These are phyloP conservation scores for Hirudo medicinalis DNA, from an alignment of 1,140 invertebrate genomes.

Conservation along the genomic window DNA sequence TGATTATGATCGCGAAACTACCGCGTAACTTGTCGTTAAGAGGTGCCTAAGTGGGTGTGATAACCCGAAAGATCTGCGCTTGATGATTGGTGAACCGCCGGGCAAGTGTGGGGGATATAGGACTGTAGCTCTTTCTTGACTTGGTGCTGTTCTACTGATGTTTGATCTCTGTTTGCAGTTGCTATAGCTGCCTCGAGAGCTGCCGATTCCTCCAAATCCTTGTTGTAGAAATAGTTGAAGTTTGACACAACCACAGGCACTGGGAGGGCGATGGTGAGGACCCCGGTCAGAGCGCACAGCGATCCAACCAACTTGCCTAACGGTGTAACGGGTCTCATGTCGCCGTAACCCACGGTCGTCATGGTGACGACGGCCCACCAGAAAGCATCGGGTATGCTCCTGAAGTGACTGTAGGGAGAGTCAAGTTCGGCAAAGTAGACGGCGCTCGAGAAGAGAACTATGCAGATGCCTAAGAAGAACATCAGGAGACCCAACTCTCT, in stretches of 20 bases:
- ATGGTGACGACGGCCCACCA: constrained; percentile 76
- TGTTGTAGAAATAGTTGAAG: constrained; percentile 18
- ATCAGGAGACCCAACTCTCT: constrained; percentile 97
- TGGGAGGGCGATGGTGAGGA: constrained; percentile 12
- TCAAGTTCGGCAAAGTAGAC: constrained; percentile 89
- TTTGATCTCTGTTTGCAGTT: neutral
- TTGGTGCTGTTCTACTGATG: no score
- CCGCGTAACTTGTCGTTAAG: no score
- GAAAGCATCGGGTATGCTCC: constrained; percentile 66
- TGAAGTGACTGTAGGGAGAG: constrained; percentile 86
- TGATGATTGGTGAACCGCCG: no score
- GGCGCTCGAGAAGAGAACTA: constrained; percentile 91
- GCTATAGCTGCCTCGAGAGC: neutral
- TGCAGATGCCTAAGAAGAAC: constrained; percentile 93
- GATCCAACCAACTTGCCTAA: constrained; percentile 98
- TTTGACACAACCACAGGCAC: constrained; percentile 14
- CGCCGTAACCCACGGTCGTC: constrained; percentile 93
- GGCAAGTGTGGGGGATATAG: no score
- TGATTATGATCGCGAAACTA: no score
- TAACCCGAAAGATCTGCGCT: no score
- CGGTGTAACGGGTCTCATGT: constrained; percentile 89
- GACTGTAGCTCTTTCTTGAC: no score
- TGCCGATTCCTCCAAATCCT: neutral
- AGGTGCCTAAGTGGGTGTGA: no score
- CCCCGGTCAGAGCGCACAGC: constrained; percentile 91